Evolutionary conservation across 2,797 vertebrate genomes (phyloP).

Genomic region (Poecilia wingei): DNA sequence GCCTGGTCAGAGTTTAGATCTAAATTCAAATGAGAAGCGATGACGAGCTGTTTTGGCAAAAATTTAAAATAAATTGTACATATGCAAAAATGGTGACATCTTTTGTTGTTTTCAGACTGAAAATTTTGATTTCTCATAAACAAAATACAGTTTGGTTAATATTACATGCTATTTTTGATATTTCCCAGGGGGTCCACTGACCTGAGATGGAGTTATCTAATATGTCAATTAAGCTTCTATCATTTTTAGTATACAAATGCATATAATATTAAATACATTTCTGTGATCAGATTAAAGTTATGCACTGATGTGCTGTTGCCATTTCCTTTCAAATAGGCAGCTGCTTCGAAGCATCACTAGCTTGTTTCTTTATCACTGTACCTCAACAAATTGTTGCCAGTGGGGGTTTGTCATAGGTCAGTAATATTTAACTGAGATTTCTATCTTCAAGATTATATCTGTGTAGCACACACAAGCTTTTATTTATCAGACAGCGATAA

Average conservation of each 20-base stretch:
- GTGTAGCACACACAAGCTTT: background rate
- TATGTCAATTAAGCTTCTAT: background rate
- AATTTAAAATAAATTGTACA: too few species aligned
- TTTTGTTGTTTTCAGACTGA: background rate
- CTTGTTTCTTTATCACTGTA: background rate
- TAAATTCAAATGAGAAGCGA: background rate
- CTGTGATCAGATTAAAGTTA: background rate
- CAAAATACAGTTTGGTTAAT: background rate
- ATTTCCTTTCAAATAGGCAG: background rate
- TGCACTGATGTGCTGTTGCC: background rate
- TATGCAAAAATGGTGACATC: background rate
- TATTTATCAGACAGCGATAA: background rate
- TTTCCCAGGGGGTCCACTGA: background rate
- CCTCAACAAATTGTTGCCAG: background rate
- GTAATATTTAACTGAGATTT: background rate
- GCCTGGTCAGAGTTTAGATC: background rate
- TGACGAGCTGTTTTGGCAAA: background rate
- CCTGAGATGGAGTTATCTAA: background rate
- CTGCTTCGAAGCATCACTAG: background rate
- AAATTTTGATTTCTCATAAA: background rate
- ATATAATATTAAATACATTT: background rate
- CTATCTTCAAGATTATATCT: background rate
- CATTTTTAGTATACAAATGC: background rate
- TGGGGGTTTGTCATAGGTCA: background rate
- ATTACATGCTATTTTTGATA: background rate